Evolutionary conservation across 2,888 invertebrate species (phyloP), one percentile per base, ranked within the genome.

Genomic region (Hedychridium roseum): DNA sequence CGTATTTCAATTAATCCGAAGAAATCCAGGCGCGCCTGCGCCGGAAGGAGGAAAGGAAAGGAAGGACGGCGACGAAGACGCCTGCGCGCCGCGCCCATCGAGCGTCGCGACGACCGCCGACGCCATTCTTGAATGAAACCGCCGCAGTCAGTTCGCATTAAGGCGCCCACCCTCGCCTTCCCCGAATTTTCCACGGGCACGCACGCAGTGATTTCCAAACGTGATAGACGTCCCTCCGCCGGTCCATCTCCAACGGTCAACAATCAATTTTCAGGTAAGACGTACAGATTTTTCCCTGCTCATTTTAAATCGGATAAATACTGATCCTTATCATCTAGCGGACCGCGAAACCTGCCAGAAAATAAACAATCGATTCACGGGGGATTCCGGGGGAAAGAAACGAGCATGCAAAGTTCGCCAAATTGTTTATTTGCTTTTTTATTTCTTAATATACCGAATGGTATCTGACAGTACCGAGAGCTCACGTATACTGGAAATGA

Each of bases 71-170:
- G 34, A 4, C 9, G 17, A 2, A 12, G 32, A 15, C 2, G 14
- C 2, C n/a, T 15, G n/a, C 9, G 34, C 68, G 70, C n/a, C n/a
- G n/a, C 70, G 69, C 70, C 58, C 68, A 63, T 57, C 45, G 51
- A 50, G 59, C 68, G 61, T 66, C 63, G 51, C 66, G 65, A 68
- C 63, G 63, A 49, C 64, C 66, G 62, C 66, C 64, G 63, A 66
- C 69, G 70, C 68, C 73, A n/a, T 71, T 73, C 70, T 66, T 73
- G 73, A 73, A 73, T 73, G 73, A 73, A 72, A 66, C 42, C 48
- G 36, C 37, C 52, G 56, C 62, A 66, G 66, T 65, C 70, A 73
- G 73, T 73, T 68, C 62, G 61, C 65, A 68, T 64, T 65, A 62
- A 65, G 63, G 60, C 70, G 59, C 66, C 66, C 65, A 60, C 64